A percentile compares a stretch with the other conserved stretches of the same genome.
Conservation (phyloP, 2,888 invertebrate genomes). For the Xestobium rufovillosum region DNA sequence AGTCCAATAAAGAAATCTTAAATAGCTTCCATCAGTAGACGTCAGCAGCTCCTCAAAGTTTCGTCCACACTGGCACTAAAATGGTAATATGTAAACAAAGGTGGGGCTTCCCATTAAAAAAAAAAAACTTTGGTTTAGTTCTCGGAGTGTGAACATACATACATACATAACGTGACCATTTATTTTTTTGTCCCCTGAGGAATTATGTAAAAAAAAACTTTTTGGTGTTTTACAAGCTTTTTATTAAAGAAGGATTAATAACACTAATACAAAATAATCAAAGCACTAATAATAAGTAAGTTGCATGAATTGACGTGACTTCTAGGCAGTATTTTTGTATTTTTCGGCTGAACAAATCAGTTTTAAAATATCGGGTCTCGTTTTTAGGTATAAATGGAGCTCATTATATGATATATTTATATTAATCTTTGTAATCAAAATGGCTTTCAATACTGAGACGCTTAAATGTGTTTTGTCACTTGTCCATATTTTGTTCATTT, state of each 20-base stretch:
- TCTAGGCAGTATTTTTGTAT: slow-evolving; percentile 6
- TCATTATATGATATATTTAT: slow-evolving; percentile 1
- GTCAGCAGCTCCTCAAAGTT: too few relatives aligned
- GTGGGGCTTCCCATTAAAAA: too few relatives aligned
- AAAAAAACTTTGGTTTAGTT: too few relatives aligned
- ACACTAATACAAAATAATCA: slow-evolving; percentile 3
- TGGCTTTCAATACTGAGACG: slow-evolving; percentile 3
- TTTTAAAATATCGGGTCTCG: slow-evolving; percentile 4
- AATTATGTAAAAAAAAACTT: too few relatives aligned
- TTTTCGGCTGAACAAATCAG: slow-evolving; percentile 1
- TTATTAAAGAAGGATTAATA: background rate
- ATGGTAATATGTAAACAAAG: too few relatives aligned
- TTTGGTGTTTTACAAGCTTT: slow-evolving; percentile 4
- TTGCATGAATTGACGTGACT: slow-evolving; percentile 4
- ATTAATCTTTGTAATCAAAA: too few relatives aligned
- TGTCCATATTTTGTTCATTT: slow-evolving; percentile 4
- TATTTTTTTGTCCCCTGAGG: background rate
- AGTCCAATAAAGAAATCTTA: too few relatives aligned
- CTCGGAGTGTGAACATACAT: too few relatives aligned
- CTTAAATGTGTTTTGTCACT: slow-evolving; percentile 6
- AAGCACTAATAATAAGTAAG: slow-evolving; percentile 3
- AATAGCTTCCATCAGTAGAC: too few relatives aligned
- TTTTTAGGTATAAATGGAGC: slow-evolving; percentile 4
- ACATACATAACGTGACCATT: slow-evolving; percentile 2
- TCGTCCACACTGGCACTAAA: too few relatives aligned